Evolutionary conservation across 2,797 vertebrate species (phyloP), one percentile per base, ranked within the genome.

Genomic region (Remorina albescens): DNA sequence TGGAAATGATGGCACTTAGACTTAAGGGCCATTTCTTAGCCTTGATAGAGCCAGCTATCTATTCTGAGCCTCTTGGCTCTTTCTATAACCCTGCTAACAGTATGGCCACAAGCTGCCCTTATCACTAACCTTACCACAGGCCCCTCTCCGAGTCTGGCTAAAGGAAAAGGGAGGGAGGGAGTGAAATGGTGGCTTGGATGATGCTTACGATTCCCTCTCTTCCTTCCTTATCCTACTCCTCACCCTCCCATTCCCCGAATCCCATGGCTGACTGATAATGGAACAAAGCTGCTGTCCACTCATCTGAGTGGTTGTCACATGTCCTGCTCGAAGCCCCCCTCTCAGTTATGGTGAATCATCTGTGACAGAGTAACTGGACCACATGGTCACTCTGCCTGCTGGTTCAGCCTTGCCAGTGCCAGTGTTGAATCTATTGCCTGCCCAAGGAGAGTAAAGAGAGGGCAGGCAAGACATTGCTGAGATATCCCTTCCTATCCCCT

Each of bases 361-460:
- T 81, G 84, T 64, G 81, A 85, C 85, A 76, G 86, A 93, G 84
- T 87, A 93, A 93, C 86, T 92, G 86, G 90, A 94, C 89, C 92
- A 94, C 90, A 90, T 59, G 89, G 89, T 91, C 89, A 91, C 89
- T 84, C 77, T 80, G 79, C 85, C 92, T 90, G 76, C 66, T 89
- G 90, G 91, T 86, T 80, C 63, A 76, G 85, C 76, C 74, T 85
- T 58, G 63, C 61, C 82, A 84, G 67, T 62, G 75, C 73, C 82
- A 79, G 81, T 26, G 57, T 77, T 69, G 83, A 90, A 86, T 88
- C 86, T 81, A 75, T 83, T 26, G 74, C 79, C 74, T 82, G 86
- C 88, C 91, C 82, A 82, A 67, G 86, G 82, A 92, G 59, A 81
- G 80, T 81, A 26, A 65, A 80, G 85, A 69, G 65, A 83, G 80